Percentiles rank a stretch among this genome's conserved stretches.
Evolutionary conservation across 1,140 invertebrate genomes (phyloP).

Genomic region (Oryctes rhinoceros): DNA sequence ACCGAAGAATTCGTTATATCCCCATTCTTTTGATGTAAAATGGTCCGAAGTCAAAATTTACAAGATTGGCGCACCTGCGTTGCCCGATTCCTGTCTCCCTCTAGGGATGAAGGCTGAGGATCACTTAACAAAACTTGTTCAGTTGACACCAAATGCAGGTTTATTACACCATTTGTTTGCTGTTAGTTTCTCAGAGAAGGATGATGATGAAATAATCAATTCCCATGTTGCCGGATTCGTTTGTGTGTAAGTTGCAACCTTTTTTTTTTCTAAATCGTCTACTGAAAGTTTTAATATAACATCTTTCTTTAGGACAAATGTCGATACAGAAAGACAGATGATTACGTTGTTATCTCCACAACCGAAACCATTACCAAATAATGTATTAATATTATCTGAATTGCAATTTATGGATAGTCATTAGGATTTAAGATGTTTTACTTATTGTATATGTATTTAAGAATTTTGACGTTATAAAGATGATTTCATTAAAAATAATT

Average conservation of each 20-base stretch:
- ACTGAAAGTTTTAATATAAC: slow-evolving; percentile 29
- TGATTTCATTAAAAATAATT: too few relatives aligned
- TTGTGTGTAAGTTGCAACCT: slow-evolving; percentile 90
- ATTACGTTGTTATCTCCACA: slow-evolving; percentile 92
- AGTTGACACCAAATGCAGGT: slow-evolving; percentile 76
- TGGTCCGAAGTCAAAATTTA: slow-evolving; percentile 89
- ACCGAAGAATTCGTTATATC: slow-evolving; percentile 82
- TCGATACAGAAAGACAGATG: slow-evolving; percentile 86
- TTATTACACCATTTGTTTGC: slow-evolving; percentile 90
- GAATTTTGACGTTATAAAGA: too few relatives aligned
- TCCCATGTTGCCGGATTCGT: slow-evolving; percentile 93
- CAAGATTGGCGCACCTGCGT: slow-evolving; percentile 92
- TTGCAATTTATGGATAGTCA: slow-evolving; percentile 90
- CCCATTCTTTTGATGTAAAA: slow-evolving; percentile 90
- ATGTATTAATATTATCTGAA: slow-evolving; percentile 82
- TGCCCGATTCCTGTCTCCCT: slow-evolving; percentile 95
- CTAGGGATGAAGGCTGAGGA: slow-evolving; percentile 94
- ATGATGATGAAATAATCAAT: slow-evolving; percentile 83
- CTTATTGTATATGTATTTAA: neutral
- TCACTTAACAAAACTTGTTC: slow-evolving; percentile 89
- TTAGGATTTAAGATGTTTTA: slow-evolving; percentile 45
- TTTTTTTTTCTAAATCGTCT: slow-evolving; percentile 37
- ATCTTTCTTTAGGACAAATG: slow-evolving; percentile 77
- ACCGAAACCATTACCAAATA: slow-evolving; percentile 84
- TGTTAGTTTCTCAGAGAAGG: slow-evolving; percentile 81